Conservation (phyloP, 2,888 invertebrate species). For the Standfussiana lucernea region DNA sequence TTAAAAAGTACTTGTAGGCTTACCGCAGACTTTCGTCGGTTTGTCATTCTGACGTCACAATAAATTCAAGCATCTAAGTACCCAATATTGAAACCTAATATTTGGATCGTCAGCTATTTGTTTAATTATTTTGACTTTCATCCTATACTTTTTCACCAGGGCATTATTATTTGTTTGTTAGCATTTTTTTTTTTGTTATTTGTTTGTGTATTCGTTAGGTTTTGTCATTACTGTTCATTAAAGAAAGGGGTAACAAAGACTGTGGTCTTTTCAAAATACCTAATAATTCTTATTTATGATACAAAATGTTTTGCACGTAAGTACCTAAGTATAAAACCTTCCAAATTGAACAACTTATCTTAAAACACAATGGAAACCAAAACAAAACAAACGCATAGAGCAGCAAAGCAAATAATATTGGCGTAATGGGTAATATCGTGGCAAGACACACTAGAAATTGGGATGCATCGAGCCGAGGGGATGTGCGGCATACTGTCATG, state of each 20-base stretch:
- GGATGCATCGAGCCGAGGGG: conserved; percentile 66
- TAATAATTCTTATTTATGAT: not conserved
- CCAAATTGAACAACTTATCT: not conserved
- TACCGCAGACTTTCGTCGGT: conserved; percentile 44
- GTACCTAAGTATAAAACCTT: not conserved
- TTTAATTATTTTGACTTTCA: conserved; percentile 1
- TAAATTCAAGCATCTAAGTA: conserved; percentile 2
- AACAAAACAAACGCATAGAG: conserved; percentile 10
- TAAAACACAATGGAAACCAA: not conserved
- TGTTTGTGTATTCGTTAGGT: not conserved
- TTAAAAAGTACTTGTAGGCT: conserved; percentile 62
- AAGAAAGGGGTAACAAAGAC: too few relatives aligned
- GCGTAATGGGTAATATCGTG: conserved; percentile 29
- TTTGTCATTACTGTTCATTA: not conserved
- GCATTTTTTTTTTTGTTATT: not conserved
- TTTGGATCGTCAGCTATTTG: conserved; percentile 4
- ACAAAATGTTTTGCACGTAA: not conserved
- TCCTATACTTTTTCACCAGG: not conserved
- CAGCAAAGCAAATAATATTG: conserved; percentile 39
- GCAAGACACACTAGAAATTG: conserved; percentile 55
- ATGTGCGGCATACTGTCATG: conserved; percentile 72
- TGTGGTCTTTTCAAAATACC: not conserved
- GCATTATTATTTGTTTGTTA: not conserved
- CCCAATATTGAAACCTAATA: conserved; percentile 21
- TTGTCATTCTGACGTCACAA: conserved; percentile 33